Conservation (phyloP, 1,140 invertebrate genomes). For the Brachionus asplanchnoidis region DNA sequence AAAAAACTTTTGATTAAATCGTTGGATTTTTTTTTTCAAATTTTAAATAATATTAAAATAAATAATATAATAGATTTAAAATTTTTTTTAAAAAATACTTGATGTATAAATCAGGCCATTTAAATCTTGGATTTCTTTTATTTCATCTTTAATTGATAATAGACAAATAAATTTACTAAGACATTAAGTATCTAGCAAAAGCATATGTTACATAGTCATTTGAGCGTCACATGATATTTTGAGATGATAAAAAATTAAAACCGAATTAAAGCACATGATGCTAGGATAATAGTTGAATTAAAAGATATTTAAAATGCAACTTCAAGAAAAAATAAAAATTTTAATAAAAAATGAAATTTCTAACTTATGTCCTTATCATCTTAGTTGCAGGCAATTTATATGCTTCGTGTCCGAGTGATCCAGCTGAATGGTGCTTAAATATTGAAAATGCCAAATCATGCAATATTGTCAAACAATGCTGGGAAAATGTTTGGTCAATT, state of each 20-base stretch:
- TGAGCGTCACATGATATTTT: not conserved
- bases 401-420: not conserved
- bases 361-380: not conserved
- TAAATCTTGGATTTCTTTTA: no score
- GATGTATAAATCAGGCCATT: no score
- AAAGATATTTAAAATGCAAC: not conserved
- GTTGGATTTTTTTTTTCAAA: no score
- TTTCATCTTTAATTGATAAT: no score
- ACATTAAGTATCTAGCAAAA: not conserved
- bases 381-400: not conserved
- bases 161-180: not conserved
- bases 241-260: not conserved
- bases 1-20: no score
- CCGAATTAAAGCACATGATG: not conserved
- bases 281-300: not conserved
- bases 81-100: no score
- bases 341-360: not conserved
- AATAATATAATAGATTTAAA: no score
- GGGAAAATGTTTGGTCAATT: constrained; percentile 42
- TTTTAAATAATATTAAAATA: no score
- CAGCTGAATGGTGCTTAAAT: constrained; percentile 47
- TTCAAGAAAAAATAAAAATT: not conserved
- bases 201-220: not conserved
- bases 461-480: constrained; percentile 48
- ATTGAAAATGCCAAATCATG: constrained; percentile 46